A percentile compares a stretch with the other conserved stretches of the same genome.
Evolutionary conservation across 2,113 vertebrate genomes (phyloP).

Genomic region (Cacatua alba): DNA sequence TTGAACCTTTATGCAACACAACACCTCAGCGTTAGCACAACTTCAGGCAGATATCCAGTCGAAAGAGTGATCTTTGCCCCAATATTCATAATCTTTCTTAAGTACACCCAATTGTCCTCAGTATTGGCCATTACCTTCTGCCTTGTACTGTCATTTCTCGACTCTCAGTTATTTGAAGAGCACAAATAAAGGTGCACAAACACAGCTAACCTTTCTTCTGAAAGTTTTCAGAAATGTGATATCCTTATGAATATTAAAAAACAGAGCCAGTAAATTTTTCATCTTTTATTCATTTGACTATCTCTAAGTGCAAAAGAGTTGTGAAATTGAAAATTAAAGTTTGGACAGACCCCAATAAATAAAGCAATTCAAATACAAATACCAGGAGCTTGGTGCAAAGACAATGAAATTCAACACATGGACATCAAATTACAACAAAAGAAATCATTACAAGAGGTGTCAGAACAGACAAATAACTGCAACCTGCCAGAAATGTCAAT

Average conservation of each 20-base stretch:
- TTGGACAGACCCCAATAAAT: not conserved
- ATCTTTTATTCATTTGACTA: conserved; percentile 60
- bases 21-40: not conserved
- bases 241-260: not conserved
- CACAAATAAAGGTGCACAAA: not conserved
- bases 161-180: not conserved
- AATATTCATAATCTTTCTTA: not conserved
- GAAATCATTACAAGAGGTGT: conserved; percentile 4
- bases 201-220: not conserved
- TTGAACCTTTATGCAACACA: not conserved
- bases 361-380: conserved; percentile 67
- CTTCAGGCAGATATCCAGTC: not conserved
- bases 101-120: not conserved
- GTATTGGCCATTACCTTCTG: not conserved
- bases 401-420: conserved; percentile 15
- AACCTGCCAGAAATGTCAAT: not conserved
- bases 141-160: not conserved
- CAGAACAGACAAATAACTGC: not conserved
- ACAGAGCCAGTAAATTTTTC: conserved; percentile 20
- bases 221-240: not conserved
- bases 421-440: not conserved
- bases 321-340: conserved; percentile 29
- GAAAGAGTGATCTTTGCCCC: not conserved
- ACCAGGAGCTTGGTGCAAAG: not conserved
- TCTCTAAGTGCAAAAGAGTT: conserved; percentile 7